phyloP scores from a whole-genome alignment of 2,113 vertebrate species.

The Tragulus kanchil region DNA sequence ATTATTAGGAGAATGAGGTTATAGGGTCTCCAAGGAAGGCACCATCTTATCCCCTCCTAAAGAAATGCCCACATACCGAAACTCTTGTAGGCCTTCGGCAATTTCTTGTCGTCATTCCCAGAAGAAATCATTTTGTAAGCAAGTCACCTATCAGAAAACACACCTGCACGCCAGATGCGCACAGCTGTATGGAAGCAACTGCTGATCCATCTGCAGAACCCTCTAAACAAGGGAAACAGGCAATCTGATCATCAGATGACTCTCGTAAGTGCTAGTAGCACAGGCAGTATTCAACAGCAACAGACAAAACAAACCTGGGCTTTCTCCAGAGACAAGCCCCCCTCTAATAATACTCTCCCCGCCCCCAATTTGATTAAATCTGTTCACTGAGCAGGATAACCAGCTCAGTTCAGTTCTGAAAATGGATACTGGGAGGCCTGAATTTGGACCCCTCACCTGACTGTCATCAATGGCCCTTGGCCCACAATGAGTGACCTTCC shows the following conservation, averaged over 20 bases:
- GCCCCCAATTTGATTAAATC: background rate
- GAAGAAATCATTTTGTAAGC: slow-evolving; percentile 60
- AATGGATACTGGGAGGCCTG: background rate
- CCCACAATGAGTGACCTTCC: background rate
- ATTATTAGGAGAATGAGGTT: background rate
- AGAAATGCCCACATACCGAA: fast-evolving
- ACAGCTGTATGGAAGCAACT: slow-evolving; percentile 67
- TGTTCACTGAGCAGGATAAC: slow-evolving; percentile 15
- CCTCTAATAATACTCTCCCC: background rate
- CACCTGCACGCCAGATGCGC: slow-evolving; percentile 74
- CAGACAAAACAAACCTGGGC: background rate
- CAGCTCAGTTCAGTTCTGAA: background rate
- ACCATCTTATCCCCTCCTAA: background rate
- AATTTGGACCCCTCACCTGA: background rate
- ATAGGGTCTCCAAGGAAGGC: background rate
- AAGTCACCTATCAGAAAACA: slow-evolving; percentile 3
- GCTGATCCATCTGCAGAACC: slow-evolving; percentile 59
- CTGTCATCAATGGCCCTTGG: background rate
- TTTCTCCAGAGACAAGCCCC: slow-evolving; percentile 17
- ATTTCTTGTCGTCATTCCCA: background rate
- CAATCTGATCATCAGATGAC: slow-evolving; percentile 1
- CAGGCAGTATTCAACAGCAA: slow-evolving; percentile 11
- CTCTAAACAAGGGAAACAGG: background rate
- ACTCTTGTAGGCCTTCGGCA: no score
- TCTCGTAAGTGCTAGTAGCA: background rate